Evolutionary conservation across 2,888 invertebrate genomes (phyloP), one percentile per base, ranked within the genome.

Genomic region (Neria commutata): DNA sequence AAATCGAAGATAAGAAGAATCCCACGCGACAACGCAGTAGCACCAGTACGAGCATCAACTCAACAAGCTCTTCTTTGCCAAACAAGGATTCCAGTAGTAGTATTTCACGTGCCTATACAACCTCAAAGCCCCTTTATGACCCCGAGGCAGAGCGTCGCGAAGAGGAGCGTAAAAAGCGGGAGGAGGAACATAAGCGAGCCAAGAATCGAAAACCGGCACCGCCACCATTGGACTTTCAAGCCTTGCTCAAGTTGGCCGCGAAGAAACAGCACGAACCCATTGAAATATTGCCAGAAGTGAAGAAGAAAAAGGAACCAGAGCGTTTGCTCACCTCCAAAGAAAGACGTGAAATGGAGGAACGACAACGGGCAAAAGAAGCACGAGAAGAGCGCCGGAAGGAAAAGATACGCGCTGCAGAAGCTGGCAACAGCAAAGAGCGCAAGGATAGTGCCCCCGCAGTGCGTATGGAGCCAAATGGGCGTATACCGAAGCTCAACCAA

Each of bases 261-360:
- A 87, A 91, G 73, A 94, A 94, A 75, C 93, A 93, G 66, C 85
- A 87, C 76, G 91, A 93, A 75, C 94, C 94, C 0, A 77, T 71
- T 47, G 84, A 88, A 25, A 80, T 88, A 26, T 64, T 68, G 0
- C 63, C 55, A 1, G 70, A 58, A 75, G 80, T 52, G 80, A 85
- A 66, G 77, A 88, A 59, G 84, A 79, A 81, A 62, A 83, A 84
- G 19, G 88, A 88, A 60, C 84, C 86, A 0, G 92, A 91, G 66
- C 84, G 91, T 45, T 84, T 88, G 11, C 87, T 94, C 84, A 94
- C 94, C 0, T 91, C 91, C 67, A 91, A 88, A 67, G 93, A 95
- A 73, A 91, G 86, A 72, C 84, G 84, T 46, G 92, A 93, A 73
- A 85, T 87, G 70, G 88, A 91, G 70, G 88, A 89, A 69, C 90